A percentile compares a stretch with the other conserved stretches of the same genome.
These are phyloP conservation scores for Fragum whitleyi DNA, from an alignment of 2,888 invertebrate genomes.

Conservation along the genomic window DNA sequence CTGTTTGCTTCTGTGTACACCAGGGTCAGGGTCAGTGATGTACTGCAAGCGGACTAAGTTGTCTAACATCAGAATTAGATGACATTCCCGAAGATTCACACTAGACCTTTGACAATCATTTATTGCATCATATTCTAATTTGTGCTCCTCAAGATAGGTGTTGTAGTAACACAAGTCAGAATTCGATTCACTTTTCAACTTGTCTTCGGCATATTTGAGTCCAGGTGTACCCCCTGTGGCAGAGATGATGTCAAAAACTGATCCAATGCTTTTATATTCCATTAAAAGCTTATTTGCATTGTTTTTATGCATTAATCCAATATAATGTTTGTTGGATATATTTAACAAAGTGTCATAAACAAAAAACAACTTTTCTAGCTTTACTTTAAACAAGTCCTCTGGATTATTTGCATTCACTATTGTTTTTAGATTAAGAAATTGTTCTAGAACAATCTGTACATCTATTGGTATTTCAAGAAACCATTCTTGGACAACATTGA, in stretches of 20 bases:
- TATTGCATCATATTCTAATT: background rate
- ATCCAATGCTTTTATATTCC: conserved; percentile 38
- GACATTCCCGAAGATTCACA: conserved; percentile 34
- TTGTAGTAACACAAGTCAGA: conserved; percentile 51
- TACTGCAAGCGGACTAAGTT: conserved; percentile 41
- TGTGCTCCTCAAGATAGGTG: conserved; percentile 42
- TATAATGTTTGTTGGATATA: conserved; percentile 42
- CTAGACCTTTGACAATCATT: background rate
- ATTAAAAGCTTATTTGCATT: conserved; percentile 44
- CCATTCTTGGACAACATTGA: conserved; percentile 39
- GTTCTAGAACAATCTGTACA: conserved; percentile 36
- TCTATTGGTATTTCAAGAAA: conserved; percentile 36
- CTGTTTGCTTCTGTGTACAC: conserved; percentile 40
- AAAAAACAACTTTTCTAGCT: conserved; percentile 33
- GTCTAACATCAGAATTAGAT: conserved; percentile 44
- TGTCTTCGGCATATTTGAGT: conserved; percentile 31
- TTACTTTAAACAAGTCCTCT: conserved; percentile 1
- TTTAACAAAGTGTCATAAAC: conserved; percentile 40
- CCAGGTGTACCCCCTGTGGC: conserved; percentile 32
- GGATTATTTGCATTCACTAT: background rate
- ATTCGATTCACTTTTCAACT: conserved; percentile 30
- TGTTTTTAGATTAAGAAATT: conserved; percentile 25
- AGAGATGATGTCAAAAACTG: conserved; percentile 47
- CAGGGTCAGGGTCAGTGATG: conserved; percentile 38
- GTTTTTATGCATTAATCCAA: conserved; percentile 36